These are phyloP conservation scores for Ganaspis brasiliensis DNA, from an alignment of 2,888 invertebrate species.

Conservation along the genomic window DNA sequence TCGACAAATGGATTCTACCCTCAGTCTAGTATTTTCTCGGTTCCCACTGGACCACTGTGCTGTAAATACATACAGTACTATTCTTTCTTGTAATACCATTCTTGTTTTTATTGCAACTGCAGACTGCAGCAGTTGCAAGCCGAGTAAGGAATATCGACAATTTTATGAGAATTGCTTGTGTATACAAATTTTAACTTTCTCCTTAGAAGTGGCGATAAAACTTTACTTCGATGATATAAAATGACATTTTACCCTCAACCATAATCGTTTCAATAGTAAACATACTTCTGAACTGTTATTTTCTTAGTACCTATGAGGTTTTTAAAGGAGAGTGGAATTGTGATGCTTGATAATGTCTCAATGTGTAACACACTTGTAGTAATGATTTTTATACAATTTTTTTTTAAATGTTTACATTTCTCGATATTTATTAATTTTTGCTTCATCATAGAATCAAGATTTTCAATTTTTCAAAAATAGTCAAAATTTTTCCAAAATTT, in stretches of 20 bases:
- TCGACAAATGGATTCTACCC: conserved; percentile 39
- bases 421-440: no score
- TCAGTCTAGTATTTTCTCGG: conserved; percentile 34
- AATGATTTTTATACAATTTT: no score
- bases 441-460: no score
- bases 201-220: neutral
- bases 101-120: conserved; percentile 46
- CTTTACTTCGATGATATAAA: neutral
- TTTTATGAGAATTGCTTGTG: conserved; percentile 46
- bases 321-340: neutral
- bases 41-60: conserved; percentile 32
- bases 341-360: no score
- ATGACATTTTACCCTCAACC: neutral
- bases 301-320: neutral
- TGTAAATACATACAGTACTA: conserved; percentile 47
- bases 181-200: conserved; percentile 43
- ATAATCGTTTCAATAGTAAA: conserved; percentile 4
- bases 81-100: conserved; percentile 51
- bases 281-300: neutral
- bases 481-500: no score
- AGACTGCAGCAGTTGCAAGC: conserved; percentile 43
- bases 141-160: conserved; percentile 45
- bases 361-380: no score
- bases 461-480: no score
- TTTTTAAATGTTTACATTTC: no score